Base-by-base conservation (phyloP, 2,888 invertebrate species). In the Scaptodrosophila latifasciaeformis region DNA sequence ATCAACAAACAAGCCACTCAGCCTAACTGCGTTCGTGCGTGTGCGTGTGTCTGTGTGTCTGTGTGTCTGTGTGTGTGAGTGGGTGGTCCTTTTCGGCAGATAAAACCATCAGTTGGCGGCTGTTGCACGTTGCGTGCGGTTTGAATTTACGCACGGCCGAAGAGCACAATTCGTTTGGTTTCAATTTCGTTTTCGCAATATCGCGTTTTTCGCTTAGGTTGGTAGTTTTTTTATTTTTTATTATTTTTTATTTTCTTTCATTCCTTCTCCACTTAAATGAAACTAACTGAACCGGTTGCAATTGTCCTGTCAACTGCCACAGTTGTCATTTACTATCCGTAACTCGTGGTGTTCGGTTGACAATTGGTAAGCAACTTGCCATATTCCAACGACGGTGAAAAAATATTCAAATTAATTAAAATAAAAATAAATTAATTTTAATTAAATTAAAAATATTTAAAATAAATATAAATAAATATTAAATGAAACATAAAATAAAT, bases 81-180 rank as follows among this genome's bases (percentile, higher is more conserved):
- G 55, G 18, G 35, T 30, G 53, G 37, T 57, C 51, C 55, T 57
- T 49, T 55, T 42, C 57, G 65, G 54, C 62, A 70, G 77, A 72
- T 65, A 59, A 79, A 62, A 55, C 54, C 67, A 66, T 80, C 78
- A 76, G 80, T 76, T 61, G 70, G 64, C 78, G 77, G 70, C 79
- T 77, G 75, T 80, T 80, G 75, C 75, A 77, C 80, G 75, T 80
- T 56, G 75, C 77, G 80, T 77, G 70, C 68, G 78, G 75, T 74
- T 70, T 70, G 13, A 19, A 24, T 60, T 49, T 49, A 51, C 51
- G 27, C 24, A 18, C 47, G 9, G 45, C 54, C 37, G n/a, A n/a
- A n/a, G n/a, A n/a, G n/a, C 54, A 50, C 18, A 12, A 35, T 30
- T 2, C 47, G 30, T 21, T 30, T 31, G n/a, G 19, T n/a, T 12